Evolutionary conservation across 2,888 invertebrate species (phyloP), one percentile per base, ranked within the genome.

Genomic region (Hirudinaria manillensis): DNA sequence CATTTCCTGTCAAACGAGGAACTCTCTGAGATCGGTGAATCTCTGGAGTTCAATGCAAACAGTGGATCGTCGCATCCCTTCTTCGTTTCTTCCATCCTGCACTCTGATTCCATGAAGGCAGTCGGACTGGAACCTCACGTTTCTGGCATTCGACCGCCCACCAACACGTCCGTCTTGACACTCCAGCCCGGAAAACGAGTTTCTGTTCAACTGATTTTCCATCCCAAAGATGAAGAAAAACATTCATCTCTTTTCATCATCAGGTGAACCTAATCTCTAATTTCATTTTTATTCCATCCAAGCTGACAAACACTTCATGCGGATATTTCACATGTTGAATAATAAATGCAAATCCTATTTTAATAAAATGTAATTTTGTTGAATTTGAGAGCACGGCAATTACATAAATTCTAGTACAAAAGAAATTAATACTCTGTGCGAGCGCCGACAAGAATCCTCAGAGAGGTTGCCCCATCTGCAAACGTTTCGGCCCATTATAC

Each of bases 101-200:
- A 34, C 24, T 32, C 36, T 19, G 32, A 70, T 19, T 21, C 70
- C 34, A 21, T 36, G 29, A 71, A 45, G 53, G 34, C 85, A 79
- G 81, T 82, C 45, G 80, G 87, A 67, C 87, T 87, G 78, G 82
- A 82, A 70, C 81, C 79, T 53, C 80, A 87, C 71, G 85, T 85
- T 24, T 83, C 84, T 36, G 82, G 83, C 75, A 86, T 87, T 21
- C 87, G 87, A 80, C 83, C 85, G n/a, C n/a, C 61, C 10, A 19
- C 24, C 78, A 87, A 88, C 77, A 87, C 88, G 2, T 81, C 89
- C 24, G 87, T 89, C 13, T 83, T 89, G 77, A 82, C 90, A 78
- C 85, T 92, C 81, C 86, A 86, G 79, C 90, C 91, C 27, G 88
- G 87, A 72, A 88, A 83, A 81, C 86, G 86, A 80, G 83, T 87